phyloP scores from a whole-genome alignment of 2,797 vertebrate genomes.

The Sebastes vulpes region DNA sequence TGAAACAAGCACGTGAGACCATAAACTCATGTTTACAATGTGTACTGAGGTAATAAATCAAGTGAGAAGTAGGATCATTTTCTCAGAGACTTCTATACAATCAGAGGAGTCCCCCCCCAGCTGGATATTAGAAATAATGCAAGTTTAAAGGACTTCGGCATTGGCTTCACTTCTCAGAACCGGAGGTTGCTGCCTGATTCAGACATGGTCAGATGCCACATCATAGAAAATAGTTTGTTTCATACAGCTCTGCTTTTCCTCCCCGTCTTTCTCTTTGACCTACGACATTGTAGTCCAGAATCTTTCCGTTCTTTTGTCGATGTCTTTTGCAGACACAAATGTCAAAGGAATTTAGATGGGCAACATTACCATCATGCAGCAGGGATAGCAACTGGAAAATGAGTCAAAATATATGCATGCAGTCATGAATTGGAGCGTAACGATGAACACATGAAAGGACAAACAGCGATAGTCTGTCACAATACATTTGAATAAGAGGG shows the following conservation, averaged over 20 bases:
- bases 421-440: neutral
- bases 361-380: neutral
- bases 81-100: neutral
- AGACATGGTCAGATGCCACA: neutral
- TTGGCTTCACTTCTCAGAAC: neutral
- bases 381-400: neutral
- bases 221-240: neutral
- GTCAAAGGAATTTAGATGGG: neutral
- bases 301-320: neutral
- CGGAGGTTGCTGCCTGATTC: neutral
- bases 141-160: neutral
- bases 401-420: neutral
- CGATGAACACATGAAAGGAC: slow-evolving; percentile 8
- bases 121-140: neutral
- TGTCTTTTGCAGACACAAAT: slow-evolving; percentile 25
- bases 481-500: slow-evolving; percentile 5
- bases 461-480: neutral
- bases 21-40: neutral
- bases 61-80: no score
- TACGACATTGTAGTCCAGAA: neutral
- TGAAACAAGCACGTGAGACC: rapidly evolving
- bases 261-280: neutral
- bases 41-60: no score
- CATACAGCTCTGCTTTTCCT: neutral
- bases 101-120: neutral